Base-by-base conservation (phyloP, 2,797 vertebrate genomes). In the Amphiprion clarkii region DNA sequence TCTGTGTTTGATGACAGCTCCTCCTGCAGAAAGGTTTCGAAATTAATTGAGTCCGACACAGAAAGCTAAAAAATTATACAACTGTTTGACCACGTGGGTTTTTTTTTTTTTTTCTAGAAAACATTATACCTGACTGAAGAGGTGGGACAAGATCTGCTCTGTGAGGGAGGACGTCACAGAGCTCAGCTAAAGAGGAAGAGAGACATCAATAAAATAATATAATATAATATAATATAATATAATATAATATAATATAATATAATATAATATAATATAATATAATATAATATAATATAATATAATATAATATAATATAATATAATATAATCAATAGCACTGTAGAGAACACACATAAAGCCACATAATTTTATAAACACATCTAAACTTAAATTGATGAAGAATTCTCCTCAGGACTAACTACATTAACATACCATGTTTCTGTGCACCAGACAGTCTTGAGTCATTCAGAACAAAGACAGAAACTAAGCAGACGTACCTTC, bases 91-190 rank as follows among this genome's bases (percentile, higher is more conserved):
- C 13, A 42, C 8, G 39, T 8, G 23, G 23, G 23, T 23, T 23
- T 23, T 23, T 23, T 23, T 23, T 23, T 23, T 23, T 23, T 27
- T 27, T 49, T n/a, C 8, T 21, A n/a, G 46, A 49, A 19, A n/a
- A 49, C 14, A 14, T 1, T 6, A 33, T 82, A 97, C 97, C 95
- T 96, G 95, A 86, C 96, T 97, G 91, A 98, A 98, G 46, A 97
- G 96, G 84, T 98, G 97, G 66, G 70, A 84, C 65, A 98, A 81
- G 71, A 98, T 95, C 95, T 97, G 96, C 75, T 98, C 97, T 2
- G 96, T 80, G 82, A 96, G 91, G 31, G 96, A 96, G 59, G 96
- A 96, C 0, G 97, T 97, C 86, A 97, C 95, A 1, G 96, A 94
- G 27, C 90, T 96, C 69, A 98, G 89, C 97, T 98, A 19, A 0